Evolutionary conservation across 1,140 invertebrate species (phyloP).

Genomic region (Grapholita molesta): DNA sequence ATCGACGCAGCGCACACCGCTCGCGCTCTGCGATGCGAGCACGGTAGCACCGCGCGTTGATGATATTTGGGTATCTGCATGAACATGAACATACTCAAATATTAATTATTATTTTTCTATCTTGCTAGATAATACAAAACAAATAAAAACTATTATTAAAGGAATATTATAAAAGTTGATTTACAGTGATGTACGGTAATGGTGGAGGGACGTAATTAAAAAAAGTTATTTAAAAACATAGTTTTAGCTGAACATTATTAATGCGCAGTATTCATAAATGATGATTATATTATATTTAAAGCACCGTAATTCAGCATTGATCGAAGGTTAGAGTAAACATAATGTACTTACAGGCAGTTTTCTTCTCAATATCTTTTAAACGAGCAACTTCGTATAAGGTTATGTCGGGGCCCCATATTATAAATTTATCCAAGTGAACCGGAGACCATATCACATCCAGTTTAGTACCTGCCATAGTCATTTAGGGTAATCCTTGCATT

Average conservation of each 20-base stretch:
- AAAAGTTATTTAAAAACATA: background rate
- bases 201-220: background rate
- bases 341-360: constrained; percentile 78
- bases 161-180: no score
- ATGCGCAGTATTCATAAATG: no score
- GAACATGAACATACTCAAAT: constrained; percentile 7
- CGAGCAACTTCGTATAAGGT: constrained; percentile 87
- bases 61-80: constrained; percentile 83
- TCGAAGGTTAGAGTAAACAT: background rate
- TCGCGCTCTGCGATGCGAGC: constrained; percentile 77
- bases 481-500: constrained; percentile 3
- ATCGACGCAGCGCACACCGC: constrained; percentile 79
- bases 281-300: no score
- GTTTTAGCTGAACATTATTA: no score
- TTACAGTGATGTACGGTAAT: background rate
- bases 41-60: constrained; percentile 83
- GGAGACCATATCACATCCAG: constrained; percentile 90
- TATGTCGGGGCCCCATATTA: constrained; percentile 92
- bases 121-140: background rate
- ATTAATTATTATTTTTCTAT: background rate
- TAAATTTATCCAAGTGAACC: constrained; percentile 86
- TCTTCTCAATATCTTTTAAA: constrained; percentile 78
- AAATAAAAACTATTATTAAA: background rate
- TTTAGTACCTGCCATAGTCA: constrained; percentile 53
- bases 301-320: background rate